Evolutionary conservation across 2,113 vertebrate species (phyloP), one percentile per base, ranked within the genome.

Genomic region (Corythaeola cristata): DNA sequence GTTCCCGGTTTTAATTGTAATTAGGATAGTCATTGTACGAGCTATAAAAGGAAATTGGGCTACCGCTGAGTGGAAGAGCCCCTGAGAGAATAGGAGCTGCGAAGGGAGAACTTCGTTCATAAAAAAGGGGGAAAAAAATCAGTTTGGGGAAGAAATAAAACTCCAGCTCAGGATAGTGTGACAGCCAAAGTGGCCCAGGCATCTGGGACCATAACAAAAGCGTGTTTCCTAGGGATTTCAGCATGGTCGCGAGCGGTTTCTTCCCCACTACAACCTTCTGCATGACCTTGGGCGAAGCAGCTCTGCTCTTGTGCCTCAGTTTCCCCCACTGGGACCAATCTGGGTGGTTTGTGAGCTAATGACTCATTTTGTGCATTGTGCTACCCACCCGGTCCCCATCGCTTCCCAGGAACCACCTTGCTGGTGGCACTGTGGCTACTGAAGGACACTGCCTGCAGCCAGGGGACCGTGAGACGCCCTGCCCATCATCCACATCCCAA

Each of bases 11-110:
- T 97, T 97, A 96, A 96, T 97, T 96, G 96, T 97, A 97, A 97
- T 97, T 97, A 97, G 96, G 96, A 93, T 96, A 97, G 85, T 91
- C 96, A 97, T 97, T 97, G 96, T 96, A 94, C 12, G 1, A 94
- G 91, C 96, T 96, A 97, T 97, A 97, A 96, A 97, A 96, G 95
- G 96, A 97, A 97, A 97, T 95, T 96, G 95, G 96, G 95, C 96
- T 97, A 90, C 96, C 1, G 26, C 95, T 86, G 95, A 84, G 96
- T 96, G 89, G 94, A 96, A 96, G 91, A 96, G 91, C 88, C 93
- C 89, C 94, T 90, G 79, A 93, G 94, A 96, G 96, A 94, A 94
- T 69, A 88, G 85, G 92, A 94, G 76, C 72, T 89, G 82, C 3
- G 0, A 89, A 89, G 83, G 84, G 85, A 95, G 89, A 93, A 96